Base-by-base conservation (phyloP, 2,797 vertebrate genomes). In the Erethizon dorsatum region DNA sequence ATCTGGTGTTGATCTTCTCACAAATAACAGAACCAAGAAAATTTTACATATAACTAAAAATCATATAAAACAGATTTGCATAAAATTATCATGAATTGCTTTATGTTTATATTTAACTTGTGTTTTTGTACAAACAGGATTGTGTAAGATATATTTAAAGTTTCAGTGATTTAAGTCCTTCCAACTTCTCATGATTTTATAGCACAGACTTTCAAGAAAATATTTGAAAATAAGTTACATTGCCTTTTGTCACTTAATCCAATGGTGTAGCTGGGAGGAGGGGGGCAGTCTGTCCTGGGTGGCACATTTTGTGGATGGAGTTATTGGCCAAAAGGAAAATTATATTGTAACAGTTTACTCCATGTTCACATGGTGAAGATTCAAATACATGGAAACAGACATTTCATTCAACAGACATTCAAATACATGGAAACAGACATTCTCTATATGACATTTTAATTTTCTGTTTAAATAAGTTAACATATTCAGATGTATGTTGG, bases 101-200 rank as follows among this genome's bases (percentile, higher is more conserved):
- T 54, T 54, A 54, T 54, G 98, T 99, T 99, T 99, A 98, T 99
- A 99, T 98, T 99, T 99, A 99, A 98, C 98, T 99, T 99, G 98
- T 99, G 99, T 99, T 99, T 99, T 99, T 99, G 98, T 99, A 99
- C 98, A 98, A 98, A 99, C 97, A 98, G 99, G 98, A 99, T 99
- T 98, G 98, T 99, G 98, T 99, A 99, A 99, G 98, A 98, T 99
- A 98, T 99, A 99, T 99, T 99, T 99, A 99, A 99, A 98, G 98
- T 98, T 99, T 98, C 98, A 98, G 98, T 98, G 98, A 98, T 98
- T 98, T 98, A 98, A 96, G 98, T 98, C 98, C 98, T 99, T 99
- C 98, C 99, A 99, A 99, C 98, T 99, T 99, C 98, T 52, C 98
- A 98, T 99, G 98, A 99, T 99, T 99, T 98, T 98, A 99, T 98